Conservation (phyloP, 2,888 invertebrate genomes). For the Galeopsomyia nigrocyanea region DNA sequence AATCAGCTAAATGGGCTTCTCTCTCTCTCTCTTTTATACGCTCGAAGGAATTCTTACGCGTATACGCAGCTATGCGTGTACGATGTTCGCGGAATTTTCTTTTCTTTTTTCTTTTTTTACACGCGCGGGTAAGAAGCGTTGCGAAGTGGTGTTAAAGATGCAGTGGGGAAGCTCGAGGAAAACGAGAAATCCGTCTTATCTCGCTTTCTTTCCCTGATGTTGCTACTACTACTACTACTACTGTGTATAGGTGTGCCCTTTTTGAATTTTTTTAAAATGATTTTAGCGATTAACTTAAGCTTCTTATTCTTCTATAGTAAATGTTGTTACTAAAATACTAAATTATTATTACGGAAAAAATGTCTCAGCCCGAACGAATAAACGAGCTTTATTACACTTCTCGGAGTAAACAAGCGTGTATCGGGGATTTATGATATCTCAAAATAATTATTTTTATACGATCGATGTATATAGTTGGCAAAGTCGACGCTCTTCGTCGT, state of each 20-base stretch:
- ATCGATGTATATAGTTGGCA: conserved; percentile 13
- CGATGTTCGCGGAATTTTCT: neutral
- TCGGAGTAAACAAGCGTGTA: conserved; percentile 26
- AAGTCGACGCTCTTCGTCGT: too few relatives aligned
- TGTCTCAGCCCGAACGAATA: conserved; percentile 9
- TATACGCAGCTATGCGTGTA: neutral
- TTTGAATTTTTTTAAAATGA: too few relatives aligned
- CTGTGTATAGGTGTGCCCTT: too few relatives aligned
- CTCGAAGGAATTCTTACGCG: neutral
- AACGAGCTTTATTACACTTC: conserved; percentile 30
- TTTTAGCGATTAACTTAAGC: too few relatives aligned
- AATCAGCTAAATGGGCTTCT: conserved; percentile 59
- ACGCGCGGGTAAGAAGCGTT: conserved; percentile 41
- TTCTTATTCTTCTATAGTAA: too few relatives aligned
- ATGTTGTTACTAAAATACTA: too few relatives aligned
- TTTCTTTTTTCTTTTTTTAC: conserved; percentile 7
- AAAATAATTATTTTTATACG: conserved; percentile 23
- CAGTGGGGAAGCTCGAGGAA: neutral
- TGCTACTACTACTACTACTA: too few relatives aligned
- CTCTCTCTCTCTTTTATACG: neutral
- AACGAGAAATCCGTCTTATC: too few relatives aligned
- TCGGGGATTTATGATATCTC: conserved; percentile 35
- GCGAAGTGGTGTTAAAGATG: conserved; percentile 33
- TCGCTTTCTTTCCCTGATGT: too few relatives aligned
- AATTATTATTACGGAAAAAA: too few relatives aligned